These are phyloP conservation scores for Haliclona indistincta DNA, from an alignment of 37 sponge, comb jelly and placozoan species.

Conservation along the genomic window DNA sequence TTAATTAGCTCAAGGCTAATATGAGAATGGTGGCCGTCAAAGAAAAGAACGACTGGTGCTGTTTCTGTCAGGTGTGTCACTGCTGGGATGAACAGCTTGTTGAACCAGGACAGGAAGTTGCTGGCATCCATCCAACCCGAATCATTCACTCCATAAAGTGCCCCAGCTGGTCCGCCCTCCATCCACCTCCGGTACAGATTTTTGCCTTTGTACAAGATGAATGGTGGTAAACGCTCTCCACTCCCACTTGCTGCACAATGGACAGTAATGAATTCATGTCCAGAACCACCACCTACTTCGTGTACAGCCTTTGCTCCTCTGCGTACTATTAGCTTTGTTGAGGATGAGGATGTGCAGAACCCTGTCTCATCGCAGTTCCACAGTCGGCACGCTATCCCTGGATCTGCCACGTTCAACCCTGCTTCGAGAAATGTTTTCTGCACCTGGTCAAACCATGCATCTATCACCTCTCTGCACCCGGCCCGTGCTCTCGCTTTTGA, in stretches of 20 bases:
- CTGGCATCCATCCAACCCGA: constrained; percentile 29
- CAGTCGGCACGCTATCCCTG: constrained; percentile 9
- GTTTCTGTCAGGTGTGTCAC: constrained; percentile 3
- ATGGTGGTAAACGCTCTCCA: constrained; percentile 15
- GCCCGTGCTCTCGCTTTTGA: background rate
- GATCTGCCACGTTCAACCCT: background rate
- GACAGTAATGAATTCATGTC: constrained; percentile 17
- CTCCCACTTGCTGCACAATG: constrained; percentile 14
- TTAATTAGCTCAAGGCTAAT: constrained; percentile 10
- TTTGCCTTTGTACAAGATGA: constrained; percentile 25
- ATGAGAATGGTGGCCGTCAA: constrained; percentile 24
- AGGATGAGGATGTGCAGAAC: background rate
- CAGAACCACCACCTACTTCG: constrained; percentile 16
- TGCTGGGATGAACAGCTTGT: constrained; percentile 9
- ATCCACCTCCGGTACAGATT: constrained; percentile 22
- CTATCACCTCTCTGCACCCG: background rate
- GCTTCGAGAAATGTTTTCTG: background rate
- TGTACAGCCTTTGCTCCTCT: constrained; percentile 7
- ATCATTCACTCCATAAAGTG: constrained; percentile 6
- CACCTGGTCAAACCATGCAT: background rate
- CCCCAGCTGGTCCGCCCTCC: constrained; percentile 15
- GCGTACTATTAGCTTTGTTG: background rate
- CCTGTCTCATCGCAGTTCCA: constrained; percentile 35
- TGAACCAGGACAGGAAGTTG: constrained; percentile 21
- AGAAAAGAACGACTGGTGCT: constrained; percentile 24